Percentiles rank a stretch among this genome's conserved stretches.
Evolutionary conservation across 2,888 invertebrate species (phyloP).

Genomic region (Epiblema foenella): DNA sequence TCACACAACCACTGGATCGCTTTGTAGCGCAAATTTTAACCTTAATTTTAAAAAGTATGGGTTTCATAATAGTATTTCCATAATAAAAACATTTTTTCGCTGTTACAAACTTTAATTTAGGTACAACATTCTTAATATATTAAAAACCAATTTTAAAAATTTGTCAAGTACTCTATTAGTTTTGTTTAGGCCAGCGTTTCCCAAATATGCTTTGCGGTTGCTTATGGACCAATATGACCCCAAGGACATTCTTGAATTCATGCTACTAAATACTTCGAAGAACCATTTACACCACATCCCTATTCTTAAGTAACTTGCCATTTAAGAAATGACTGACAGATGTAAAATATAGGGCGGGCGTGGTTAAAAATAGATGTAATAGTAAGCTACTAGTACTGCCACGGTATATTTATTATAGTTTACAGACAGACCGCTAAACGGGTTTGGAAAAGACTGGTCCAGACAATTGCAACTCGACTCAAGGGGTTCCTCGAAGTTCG

Average conservation of each 20-base stretch:
- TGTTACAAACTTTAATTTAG: too few relatives aligned
- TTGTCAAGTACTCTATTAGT: background rate
- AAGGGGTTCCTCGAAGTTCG: background rate
- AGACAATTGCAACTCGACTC: background rate
- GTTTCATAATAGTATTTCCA: too few relatives aligned
- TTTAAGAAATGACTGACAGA: background rate
- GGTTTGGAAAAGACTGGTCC: background rate
- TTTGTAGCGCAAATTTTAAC: too few relatives aligned
- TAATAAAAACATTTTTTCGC: too few relatives aligned
- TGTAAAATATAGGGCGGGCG: background rate
- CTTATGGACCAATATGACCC: background rate
- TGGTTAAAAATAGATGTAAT: background rate
- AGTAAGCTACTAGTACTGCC: too few relatives aligned
- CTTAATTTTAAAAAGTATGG: too few relatives aligned
- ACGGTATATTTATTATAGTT: too few relatives aligned
- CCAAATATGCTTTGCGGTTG: background rate
- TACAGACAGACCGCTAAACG: too few relatives aligned
- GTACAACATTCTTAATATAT: too few relatives aligned
- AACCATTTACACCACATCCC: background rate
- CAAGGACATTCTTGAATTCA: background rate
- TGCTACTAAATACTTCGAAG: background rate
- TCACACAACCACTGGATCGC: too few relatives aligned
- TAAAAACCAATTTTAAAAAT: too few relatives aligned
- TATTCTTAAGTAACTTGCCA: slow-evolving; percentile 6
- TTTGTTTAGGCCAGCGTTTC: background rate